These are phyloP conservation scores for Alcedo atthis DNA, from an alignment of 2,797 vertebrate genomes.

Conservation along the genomic window DNA sequence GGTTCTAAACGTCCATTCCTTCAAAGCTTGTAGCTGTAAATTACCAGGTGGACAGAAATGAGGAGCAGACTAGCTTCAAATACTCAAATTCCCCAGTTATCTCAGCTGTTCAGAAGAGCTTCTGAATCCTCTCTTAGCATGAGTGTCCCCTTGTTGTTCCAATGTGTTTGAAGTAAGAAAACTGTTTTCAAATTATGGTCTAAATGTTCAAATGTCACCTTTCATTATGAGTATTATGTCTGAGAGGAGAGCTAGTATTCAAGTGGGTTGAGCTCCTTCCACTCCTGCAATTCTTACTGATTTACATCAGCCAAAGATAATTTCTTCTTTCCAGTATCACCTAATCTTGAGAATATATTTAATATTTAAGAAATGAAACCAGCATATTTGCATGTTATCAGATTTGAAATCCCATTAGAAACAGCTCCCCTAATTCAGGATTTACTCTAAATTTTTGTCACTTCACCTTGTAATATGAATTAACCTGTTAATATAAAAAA, in stretches of 20 bases:
- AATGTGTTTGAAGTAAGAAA: constrained; percentile 22
- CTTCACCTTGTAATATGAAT: constrained; percentile 41
- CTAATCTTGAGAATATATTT: constrained; percentile 58
- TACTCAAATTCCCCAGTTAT: not conserved
- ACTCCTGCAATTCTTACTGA: constrained; percentile 23
- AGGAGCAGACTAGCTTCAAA: not conserved
- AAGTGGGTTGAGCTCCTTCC: constrained; percentile 7
- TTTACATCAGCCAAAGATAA: constrained; percentile 52
- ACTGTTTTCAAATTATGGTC: not conserved
- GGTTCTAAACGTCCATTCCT: not conserved
- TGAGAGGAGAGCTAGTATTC: constrained; percentile 16
- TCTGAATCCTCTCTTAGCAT: not conserved
- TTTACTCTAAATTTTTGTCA: constrained; percentile 57
- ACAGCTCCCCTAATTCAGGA: constrained; percentile 31
- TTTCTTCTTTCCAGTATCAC: constrained; percentile 56
- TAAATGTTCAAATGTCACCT: constrained; percentile 41
- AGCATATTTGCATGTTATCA: constrained; percentile 65
- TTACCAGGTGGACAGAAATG: not conserved
- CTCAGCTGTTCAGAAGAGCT: not conserved
- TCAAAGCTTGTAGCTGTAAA: not conserved
- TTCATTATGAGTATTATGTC: not conserved
- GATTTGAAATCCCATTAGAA: constrained; percentile 64
- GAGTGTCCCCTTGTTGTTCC: not conserved
- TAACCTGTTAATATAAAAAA: constrained; percentile 25
- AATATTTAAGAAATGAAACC: constrained; percentile 60